Base-by-base conservation (phyloP, 2,888 invertebrate genomes). In the Cistogaster globosa region DNA sequence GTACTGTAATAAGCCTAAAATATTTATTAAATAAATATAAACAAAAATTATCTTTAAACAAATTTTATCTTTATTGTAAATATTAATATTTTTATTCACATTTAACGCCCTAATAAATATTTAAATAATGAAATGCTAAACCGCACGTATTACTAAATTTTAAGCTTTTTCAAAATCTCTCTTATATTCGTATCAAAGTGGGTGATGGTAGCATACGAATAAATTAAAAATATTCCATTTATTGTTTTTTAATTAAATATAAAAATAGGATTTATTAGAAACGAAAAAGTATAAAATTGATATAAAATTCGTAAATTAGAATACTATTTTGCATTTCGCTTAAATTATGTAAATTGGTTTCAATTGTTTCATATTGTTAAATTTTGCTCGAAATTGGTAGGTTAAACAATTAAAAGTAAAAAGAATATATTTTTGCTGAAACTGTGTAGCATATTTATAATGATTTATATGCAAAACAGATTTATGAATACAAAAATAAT, bases 111-210 rank as follows among this genome's bases (percentile, higher is more conserved):
- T 63, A 42, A 63, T 14, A 65, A 75, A 65, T 32, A 6, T 55
- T 53, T 45, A 14, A 18, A 75, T 63, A 65, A 32, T 22, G 22
- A 32, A 55, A 65, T 55, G 63, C 75, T 42, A 63, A 75, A 32
- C 38, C 74, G 26, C 63, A 63, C 42, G 42, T 48, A 1, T 12
- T 11, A 2, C 42, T 12, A 48, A 42, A 42, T 42, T 42, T 42
- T 42, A 42, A 42, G 42, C 12, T 42, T 42, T 12, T 12, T 12
- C 12, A 42, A 42, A 42, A 12, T 16, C 5, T n/a, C 14, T n/a
- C n/a, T 48, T 16, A 6, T 48, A n/a, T n/a, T 4, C 26, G 4
- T 26, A 26, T 26, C 4, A 26, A 26, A 16, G 45, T 48, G n/a
- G 45, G 16, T 16, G n/a, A 5, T 12, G 14, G 45, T 14, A 32